These are phyloP conservation scores for Ageneiosus marmoratus DNA, from an alignment of 2,113 vertebrate genomes.

Conservation along the genomic window DNA sequence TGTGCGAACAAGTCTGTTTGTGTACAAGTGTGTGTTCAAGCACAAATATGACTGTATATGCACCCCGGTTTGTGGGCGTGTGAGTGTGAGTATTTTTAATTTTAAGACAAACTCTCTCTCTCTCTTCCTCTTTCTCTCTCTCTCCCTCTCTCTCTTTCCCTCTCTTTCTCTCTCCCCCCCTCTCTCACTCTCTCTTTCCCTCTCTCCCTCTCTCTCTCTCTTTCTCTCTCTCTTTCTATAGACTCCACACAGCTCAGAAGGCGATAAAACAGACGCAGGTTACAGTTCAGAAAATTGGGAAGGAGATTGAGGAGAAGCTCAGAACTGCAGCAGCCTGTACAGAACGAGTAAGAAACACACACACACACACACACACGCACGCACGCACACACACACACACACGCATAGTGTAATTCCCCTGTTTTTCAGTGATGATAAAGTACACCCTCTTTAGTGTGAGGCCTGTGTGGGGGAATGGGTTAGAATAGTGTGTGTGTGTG, in stretches of 20 bases:
- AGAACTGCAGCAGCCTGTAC: constrained; percentile 87
- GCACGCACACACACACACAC: neutral
- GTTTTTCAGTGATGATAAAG: constrained; percentile 8
- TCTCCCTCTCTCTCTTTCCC: neutral
- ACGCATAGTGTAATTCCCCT: constrained; percentile 1
- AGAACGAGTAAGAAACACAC: constrained; percentile 77
- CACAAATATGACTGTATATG: too few species aligned
- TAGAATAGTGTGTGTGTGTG: neutral
- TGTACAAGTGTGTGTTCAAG: neutral
- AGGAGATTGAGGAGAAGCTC: constrained; percentile 96
- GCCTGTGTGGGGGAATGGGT: constrained; percentile 9
- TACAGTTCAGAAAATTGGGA: constrained; percentile 96
- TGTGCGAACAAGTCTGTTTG: too few species aligned
- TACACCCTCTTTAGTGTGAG: neutral
- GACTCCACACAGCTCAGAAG: constrained; percentile 95
- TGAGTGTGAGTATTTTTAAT: too few species aligned
- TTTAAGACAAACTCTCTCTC: too few species aligned
- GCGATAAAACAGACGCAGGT: constrained; percentile 99
- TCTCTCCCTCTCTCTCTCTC: constrained; percentile 1
- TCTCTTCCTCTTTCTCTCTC: neutral
- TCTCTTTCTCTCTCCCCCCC: neutral
- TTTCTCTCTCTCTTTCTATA: constrained; percentile 65
- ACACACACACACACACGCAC: neutral
- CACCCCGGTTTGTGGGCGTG: too few species aligned
- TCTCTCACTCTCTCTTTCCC: too few species aligned